These are phyloP conservation scores for Myotis pilosus DNA, from an alignment of 2,797 vertebrate genomes.

Conservation along the genomic window DNA sequence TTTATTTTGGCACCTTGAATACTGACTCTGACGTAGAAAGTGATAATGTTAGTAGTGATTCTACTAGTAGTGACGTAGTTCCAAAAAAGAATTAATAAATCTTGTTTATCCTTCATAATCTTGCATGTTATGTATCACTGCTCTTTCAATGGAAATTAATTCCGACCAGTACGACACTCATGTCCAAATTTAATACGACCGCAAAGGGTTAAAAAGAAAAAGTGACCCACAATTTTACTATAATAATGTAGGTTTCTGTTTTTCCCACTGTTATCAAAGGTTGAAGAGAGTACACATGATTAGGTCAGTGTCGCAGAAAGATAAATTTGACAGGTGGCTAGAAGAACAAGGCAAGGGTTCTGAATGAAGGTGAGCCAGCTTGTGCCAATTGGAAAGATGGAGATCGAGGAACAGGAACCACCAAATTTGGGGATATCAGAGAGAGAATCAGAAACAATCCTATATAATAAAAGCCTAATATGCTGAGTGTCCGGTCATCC, in stretches of 20 bases:
- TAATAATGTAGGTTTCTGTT: not conserved
- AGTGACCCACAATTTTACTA: not conserved
- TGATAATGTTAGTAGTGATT: too few relatives aligned
- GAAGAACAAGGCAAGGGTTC: not conserved
- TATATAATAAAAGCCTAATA: too few relatives aligned
- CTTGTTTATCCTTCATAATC: too few relatives aligned
- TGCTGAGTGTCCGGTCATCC: too few relatives aligned
- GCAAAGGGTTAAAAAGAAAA: not conserved
- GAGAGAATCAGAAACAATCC: not conserved
- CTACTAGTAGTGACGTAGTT: too few relatives aligned
- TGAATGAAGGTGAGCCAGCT: not conserved
- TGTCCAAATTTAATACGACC: too few relatives aligned
- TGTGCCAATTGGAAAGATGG: not conserved
- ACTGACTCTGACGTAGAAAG: too few relatives aligned
- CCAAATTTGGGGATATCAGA: not conserved
- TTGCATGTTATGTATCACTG: too few relatives aligned
- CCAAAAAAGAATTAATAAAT: too few relatives aligned
- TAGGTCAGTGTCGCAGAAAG: not conserved
- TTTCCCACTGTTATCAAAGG: not conserved
- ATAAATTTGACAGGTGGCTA: not conserved
- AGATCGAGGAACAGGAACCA: not conserved
- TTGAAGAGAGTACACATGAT: not conserved
- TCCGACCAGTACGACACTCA: too few relatives aligned
- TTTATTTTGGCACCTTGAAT: too few relatives aligned
- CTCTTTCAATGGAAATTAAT: too few relatives aligned